Conservation (phyloP, 2,797 vertebrate genomes). For the Phoxinus dragarum region DNA sequence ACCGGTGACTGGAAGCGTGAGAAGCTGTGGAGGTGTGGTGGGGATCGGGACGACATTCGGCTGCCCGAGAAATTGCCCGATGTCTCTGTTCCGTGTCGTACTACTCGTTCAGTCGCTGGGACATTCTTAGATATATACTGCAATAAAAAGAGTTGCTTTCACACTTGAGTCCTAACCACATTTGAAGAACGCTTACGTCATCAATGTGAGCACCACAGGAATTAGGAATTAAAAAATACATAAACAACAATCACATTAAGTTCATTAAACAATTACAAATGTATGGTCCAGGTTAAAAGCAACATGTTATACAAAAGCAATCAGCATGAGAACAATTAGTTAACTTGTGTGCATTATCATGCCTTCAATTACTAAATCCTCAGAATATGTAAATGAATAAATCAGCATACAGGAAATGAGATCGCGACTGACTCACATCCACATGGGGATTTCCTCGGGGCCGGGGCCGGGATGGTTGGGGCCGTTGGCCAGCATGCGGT, state of each 20-base stretch:
- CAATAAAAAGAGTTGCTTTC: constrained; percentile 59
- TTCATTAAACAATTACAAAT: neutral
- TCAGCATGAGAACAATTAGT: neutral
- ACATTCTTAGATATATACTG: constrained; percentile 94
- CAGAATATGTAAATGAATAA: neutral
- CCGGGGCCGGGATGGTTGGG: constrained; percentile 89
- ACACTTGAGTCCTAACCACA: neutral
- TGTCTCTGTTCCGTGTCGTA: constrained; percentile 91
- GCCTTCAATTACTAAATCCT: neutral
- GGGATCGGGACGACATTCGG: constrained; percentile 90
- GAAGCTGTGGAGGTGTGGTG: constrained; percentile 96
- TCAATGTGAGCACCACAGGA: constrained; percentile 1
- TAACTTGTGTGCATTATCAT: neutral
- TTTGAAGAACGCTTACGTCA: neutral
- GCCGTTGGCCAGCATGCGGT: constrained; percentile 87
- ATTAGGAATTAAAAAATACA: too few species aligned
- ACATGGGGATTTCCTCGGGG: constrained; percentile 93
- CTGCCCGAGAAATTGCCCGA: constrained; percentile 92
- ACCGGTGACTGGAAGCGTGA: constrained; percentile 93
- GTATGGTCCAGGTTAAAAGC: neutral
- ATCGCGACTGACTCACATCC: constrained; percentile 83
- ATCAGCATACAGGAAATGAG: neutral
- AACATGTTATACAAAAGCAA: neutral
- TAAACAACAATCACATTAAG: too few species aligned
- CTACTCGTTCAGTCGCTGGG: constrained; percentile 90